phyloP scores from a whole-genome alignment of 2,888 invertebrate genomes.

The Merodon equestris region DNA sequence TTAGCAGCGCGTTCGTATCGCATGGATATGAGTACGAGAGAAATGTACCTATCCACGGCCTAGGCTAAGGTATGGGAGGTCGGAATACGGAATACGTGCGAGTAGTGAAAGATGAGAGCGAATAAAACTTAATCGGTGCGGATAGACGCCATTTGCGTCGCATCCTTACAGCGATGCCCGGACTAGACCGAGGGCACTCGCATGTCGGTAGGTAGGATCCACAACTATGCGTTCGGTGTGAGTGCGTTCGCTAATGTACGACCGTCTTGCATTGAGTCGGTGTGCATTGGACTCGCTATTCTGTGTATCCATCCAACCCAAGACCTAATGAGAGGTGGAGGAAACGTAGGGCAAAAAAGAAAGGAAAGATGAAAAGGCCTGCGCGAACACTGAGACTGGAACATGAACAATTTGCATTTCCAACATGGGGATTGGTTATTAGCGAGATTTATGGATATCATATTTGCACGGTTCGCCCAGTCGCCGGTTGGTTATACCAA shows the following conservation, averaged over 20 bases:
- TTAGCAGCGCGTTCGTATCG: neutral
- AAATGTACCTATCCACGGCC: neutral
- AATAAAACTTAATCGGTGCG: slow-evolving; percentile 60
- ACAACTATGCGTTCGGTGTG: slow-evolving; percentile 7
- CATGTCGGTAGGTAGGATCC: neutral
- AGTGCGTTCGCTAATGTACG: slow-evolving; percentile 37
- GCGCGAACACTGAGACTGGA: slow-evolving; percentile 70
- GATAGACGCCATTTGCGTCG: slow-evolving; percentile 61
- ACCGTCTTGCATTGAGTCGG: slow-evolving; percentile 41
- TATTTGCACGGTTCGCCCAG: slow-evolving; percentile 71
- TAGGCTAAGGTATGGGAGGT: too few relatives aligned
- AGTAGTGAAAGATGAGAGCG: slow-evolving; percentile 63
- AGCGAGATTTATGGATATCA: slow-evolving; percentile 78
- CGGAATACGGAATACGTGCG: too few relatives aligned
- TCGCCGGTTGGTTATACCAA: slow-evolving; percentile 18
- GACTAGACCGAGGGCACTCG: slow-evolving; percentile 8
- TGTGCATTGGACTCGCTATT: slow-evolving; percentile 41
- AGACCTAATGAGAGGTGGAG: neutral
- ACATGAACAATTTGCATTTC: slow-evolving; percentile 79
- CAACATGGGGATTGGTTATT: slow-evolving; percentile 78
- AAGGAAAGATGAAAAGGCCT: slow-evolving; percentile 12
- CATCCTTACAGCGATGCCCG: slow-evolving; percentile 50
- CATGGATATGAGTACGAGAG: neutral
- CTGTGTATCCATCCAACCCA: neutral
- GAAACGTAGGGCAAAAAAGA: neutral